Percentiles rank a stretch among this genome's conserved stretches.
Conservation (phyloP, 2,797 vertebrate species). For the Hippoglossus hippoglossus region DNA sequence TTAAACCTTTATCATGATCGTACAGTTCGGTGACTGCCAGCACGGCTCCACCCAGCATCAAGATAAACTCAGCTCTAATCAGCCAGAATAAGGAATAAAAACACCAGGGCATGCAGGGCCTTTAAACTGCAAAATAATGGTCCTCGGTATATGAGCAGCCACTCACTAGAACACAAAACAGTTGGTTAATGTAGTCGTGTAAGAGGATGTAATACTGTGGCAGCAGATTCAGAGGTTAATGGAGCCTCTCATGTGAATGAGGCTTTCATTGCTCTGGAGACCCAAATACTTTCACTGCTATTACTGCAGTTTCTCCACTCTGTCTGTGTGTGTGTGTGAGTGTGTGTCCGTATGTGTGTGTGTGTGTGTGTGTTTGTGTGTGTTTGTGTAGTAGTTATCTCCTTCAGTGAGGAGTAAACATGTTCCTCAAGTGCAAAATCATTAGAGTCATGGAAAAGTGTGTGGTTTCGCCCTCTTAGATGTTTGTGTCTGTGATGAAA, state of each 20-base stretch:
- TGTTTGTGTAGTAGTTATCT: conserved; percentile 10
- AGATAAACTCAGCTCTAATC: conserved; percentile 33
- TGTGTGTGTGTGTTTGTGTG: neutral
- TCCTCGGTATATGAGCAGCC: conserved; percentile 25
- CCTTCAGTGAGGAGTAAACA: conserved; percentile 28
- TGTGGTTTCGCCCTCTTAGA: conserved; percentile 22
- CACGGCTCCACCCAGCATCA: conserved; percentile 17
- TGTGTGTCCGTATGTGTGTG: neutral
- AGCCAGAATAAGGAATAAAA: conserved; percentile 18
- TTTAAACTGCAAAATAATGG: conserved; percentile 37
- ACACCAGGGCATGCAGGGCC: conserved; percentile 13
- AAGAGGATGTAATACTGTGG: conserved; percentile 56
- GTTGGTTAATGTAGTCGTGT: conserved; percentile 50
- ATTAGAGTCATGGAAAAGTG: conserved; percentile 22
- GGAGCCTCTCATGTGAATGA: conserved; percentile 69
- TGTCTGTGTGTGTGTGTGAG: conserved; percentile 11
- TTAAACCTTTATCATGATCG: conserved; percentile 13
- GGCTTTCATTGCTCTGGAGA: conserved; percentile 57
- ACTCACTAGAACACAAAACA: conserved; percentile 39
- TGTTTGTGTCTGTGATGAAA: conserved; percentile 13
- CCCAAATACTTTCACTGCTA: conserved; percentile 41
- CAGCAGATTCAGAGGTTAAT: conserved; percentile 70
- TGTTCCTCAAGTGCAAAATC: conserved; percentile 20
- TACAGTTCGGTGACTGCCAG: neutral
- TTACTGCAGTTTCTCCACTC: conserved; percentile 38